A percentile compares a stretch with the other conserved stretches of the same genome.
These are phyloP conservation scores for Melieria crassipennis DNA, from an alignment of 2,888 invertebrate species.

Conservation along the genomic window DNA sequence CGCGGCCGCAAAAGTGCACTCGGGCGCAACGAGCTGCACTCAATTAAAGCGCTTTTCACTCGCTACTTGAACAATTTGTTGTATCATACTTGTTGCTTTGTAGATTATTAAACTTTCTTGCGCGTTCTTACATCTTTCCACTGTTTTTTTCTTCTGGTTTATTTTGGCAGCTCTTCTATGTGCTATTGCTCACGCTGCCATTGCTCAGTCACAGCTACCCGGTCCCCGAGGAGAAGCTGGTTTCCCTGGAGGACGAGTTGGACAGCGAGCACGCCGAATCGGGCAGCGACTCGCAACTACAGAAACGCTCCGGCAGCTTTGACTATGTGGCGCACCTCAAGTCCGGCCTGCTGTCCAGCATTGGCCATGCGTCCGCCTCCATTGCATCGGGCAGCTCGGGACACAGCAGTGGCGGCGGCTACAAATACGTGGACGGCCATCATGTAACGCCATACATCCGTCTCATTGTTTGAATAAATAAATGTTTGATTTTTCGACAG, in stretches of 20 bases:
- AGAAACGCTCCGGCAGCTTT: slow-evolving; percentile 63
- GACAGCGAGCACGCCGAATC: slow-evolving; percentile 59
- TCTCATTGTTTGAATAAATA: background rate
- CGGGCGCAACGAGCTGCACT: too few relatives aligned
- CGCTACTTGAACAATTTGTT: too few relatives aligned
- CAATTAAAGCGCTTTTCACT: too few relatives aligned
- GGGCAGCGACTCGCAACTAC: slow-evolving; percentile 56
- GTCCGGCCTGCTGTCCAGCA: slow-evolving; percentile 60
- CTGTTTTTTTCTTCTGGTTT: slow-evolving; percentile 21
- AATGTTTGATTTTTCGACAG: slow-evolving; percentile 42
- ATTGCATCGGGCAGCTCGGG: slow-evolving; percentile 64
- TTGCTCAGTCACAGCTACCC: slow-evolving; percentile 56
- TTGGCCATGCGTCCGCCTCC: slow-evolving; percentile 65
- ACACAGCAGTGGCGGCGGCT: slow-evolving; percentile 54
- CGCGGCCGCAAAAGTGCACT: too few relatives aligned
- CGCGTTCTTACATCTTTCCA: background rate
- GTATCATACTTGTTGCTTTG: background rate
- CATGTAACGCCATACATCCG: slow-evolving; percentile 46
- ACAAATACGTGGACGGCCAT: slow-evolving; percentile 46
- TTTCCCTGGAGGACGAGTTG: slow-evolving; percentile 55
- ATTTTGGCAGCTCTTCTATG: slow-evolving; percentile 45
- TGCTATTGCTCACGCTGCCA: slow-evolving; percentile 53
- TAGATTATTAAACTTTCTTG: background rate
- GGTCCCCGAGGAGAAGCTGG: slow-evolving; percentile 49
- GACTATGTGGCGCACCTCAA: slow-evolving; percentile 62